Evolutionary conservation across 2,797 vertebrate species (phyloP).

Genomic region (Scleropages formosus): DNA sequence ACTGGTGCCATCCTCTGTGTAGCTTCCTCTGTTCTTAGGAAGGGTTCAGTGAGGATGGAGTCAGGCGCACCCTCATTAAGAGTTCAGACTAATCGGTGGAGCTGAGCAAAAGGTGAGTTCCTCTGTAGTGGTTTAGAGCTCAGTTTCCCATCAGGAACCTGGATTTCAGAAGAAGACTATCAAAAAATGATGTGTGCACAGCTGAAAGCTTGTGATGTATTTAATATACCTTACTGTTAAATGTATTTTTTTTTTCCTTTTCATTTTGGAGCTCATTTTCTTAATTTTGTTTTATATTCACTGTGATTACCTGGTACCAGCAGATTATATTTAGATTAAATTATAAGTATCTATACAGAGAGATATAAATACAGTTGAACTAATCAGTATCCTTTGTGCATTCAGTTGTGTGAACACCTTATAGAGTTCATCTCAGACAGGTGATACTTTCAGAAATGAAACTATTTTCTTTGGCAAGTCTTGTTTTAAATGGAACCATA

Average conservation of each 20-base stretch:
- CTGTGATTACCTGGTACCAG: constrained; percentile 82
- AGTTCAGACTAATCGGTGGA: too few species aligned
- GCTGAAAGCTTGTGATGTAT: constrained; percentile 34
- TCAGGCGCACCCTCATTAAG: too few species aligned
- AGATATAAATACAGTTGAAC: constrained; percentile 64
- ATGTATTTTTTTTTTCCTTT: constrained; percentile 56
- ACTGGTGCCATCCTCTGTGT: constrained; percentile 9
- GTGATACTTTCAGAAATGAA: background rate
- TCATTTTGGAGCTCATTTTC: constrained; percentile 46
- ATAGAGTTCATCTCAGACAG: background rate
- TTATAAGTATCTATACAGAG: constrained; percentile 65
- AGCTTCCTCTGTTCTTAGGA: too few species aligned
- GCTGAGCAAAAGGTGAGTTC: too few species aligned
- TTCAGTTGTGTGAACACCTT: constrained; percentile 35
- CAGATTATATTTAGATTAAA: constrained; percentile 75
- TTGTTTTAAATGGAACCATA: constrained; percentile 49
- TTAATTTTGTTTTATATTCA: constrained; percentile 68
- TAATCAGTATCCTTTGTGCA: constrained; percentile 60
- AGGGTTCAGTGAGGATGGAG: too few species aligned
- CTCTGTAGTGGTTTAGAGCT: too few species aligned
- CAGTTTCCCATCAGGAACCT: too few species aligned
- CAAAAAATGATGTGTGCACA: background rate
- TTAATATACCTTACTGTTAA: constrained; percentile 57
- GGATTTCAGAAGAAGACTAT: background rate
- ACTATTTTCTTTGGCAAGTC: constrained; percentile 43